Percentiles rank a stretch among this genome's conserved stretches.
Conservation (phyloP, 1,140 invertebrate genomes). For the Spodoptera litura region DNA sequence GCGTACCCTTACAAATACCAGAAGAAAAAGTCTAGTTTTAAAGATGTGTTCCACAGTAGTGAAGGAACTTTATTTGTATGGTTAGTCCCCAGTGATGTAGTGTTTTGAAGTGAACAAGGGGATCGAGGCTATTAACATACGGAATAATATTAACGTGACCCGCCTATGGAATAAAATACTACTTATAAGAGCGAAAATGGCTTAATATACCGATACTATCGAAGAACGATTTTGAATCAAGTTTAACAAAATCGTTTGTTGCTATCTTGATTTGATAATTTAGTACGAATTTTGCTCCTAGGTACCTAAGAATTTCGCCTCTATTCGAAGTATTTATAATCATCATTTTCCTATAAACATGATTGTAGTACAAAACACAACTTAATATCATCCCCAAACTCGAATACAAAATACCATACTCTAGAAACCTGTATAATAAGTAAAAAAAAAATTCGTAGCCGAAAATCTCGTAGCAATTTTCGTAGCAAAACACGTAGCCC, state of each 20-base stretch:
- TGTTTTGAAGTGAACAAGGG: conserved; percentile 25
- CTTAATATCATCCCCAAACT: background rate
- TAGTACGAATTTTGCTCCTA: too few relatives aligned
- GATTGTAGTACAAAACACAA: conserved; percentile 5
- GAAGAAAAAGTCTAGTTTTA: conserved; percentile 74
- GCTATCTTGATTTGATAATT: too few relatives aligned
- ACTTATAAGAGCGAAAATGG: too few relatives aligned
- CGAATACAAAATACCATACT: background rate
- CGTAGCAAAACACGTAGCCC: background rate
- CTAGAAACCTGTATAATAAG: background rate
- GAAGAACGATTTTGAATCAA: background rate
- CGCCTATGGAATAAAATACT: too few relatives aligned
- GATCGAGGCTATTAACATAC: too few relatives aligned
- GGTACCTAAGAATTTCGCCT: too few relatives aligned
- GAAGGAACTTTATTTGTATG: conserved; percentile 18
- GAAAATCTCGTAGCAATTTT: conserved; percentile 4
- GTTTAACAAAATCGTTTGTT: too few relatives aligned
- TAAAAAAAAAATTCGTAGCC: background rate
- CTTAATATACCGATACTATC: too few relatives aligned
- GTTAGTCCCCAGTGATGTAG: conserved; percentile 29
- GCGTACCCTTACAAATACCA: conserved; percentile 73
- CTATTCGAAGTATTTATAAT: too few relatives aligned
- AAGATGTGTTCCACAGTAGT: conserved; percentile 12
- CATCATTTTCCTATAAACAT: too few relatives aligned
- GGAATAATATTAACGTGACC: too few relatives aligned